phyloP scores from a whole-genome alignment of 2,888 invertebrate species.

The Acrobasis suavella region DNA sequence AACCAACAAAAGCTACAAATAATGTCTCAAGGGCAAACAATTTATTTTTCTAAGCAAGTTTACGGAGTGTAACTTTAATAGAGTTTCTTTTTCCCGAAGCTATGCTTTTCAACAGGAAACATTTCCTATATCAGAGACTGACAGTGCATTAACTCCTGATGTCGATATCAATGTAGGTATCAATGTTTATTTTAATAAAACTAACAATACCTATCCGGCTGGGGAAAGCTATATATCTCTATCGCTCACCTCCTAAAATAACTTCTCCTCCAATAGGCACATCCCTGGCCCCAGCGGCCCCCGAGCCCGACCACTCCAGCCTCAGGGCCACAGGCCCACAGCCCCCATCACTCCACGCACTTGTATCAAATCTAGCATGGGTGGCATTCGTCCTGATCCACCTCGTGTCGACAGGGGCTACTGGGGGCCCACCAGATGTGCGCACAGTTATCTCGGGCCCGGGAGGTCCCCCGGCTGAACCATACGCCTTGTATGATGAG shows the following conservation, averaged over 20 bases:
- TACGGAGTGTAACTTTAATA: too few relatives aligned
- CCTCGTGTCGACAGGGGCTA: conserved; percentile 87
- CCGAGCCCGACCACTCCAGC: conserved; percentile 85
- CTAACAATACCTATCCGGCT: too few relatives aligned
- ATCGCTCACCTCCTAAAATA: conserved; percentile 65
- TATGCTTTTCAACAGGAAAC: too few relatives aligned
- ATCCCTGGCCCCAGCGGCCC: conserved; percentile 70
- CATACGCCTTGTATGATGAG: conserved; percentile 90
- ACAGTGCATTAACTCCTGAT: too few relatives aligned
- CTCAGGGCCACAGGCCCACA: conserved; percentile 92
- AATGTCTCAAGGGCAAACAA: too few relatives aligned
- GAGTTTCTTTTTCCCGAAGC: too few relatives aligned
- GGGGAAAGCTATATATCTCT: not conserved
- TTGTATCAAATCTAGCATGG: conserved; percentile 89
- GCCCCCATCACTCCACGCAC: conserved; percentile 92
- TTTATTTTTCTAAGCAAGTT: too few relatives aligned
- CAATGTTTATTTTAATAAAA: too few relatives aligned
- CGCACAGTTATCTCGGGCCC: conserved; percentile 89
- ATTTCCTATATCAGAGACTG: too few relatives aligned
- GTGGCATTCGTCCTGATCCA: conserved; percentile 91
- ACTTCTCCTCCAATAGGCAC: conserved; percentile 75
- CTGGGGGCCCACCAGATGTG: conserved; percentile 87
- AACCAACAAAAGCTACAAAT: too few relatives aligned
- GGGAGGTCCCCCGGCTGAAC: conserved; percentile 90
- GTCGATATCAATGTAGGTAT: too few relatives aligned